Evolutionary conservation across 2,888 invertebrate species (phyloP), one percentile per base, ranked within the genome.

Genomic region (Lacanobia wlatinum): DNA sequence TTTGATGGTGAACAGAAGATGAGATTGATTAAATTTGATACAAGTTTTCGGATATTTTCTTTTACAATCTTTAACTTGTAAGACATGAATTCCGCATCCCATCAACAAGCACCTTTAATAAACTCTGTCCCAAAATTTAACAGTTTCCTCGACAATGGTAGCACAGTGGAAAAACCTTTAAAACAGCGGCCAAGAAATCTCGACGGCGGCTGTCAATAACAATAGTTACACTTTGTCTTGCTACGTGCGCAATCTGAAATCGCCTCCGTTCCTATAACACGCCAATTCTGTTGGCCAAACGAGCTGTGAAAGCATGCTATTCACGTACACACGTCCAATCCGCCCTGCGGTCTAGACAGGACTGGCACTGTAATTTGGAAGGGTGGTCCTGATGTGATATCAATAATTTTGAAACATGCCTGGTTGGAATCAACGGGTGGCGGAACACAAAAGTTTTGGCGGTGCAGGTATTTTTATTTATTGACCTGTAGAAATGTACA

Each of bases 181-280:
- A 43, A 60, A 66, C 73, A 78, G 69, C 67, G 85, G 85, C 86
- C 87, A 87, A 88, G 86, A 87, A 89, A 89, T 89, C 87, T 83
- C 8, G 12, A n/a, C 83, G 67, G 79, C 46, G 67, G 71, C 85
- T 87, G 88, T 88, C 90, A 87, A 89, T 90, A 90, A 88, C 90
- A 91, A 89, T 88, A 84, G 87, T 79, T 86, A 87, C 86, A 89
- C 90, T 91, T 90, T 91, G 90, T 90, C 91, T 90, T 82, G 79
- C 82, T 90, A 92, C 92, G 92, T 92, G 92, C 83, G 86, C 92
- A 92, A 92, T 92, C 90, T 86, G 87, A 89, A 90, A 88, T 90
- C 88, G 89, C 87, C 89, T 90, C 87, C 89, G 84, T 87, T 88
- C 81, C 85, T 88, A 84, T 89, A 89, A 90, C 85, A 86, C 86